Base-by-base conservation (phyloP, 2,888 invertebrate species). In the Drosophila aldrichi region DNA sequence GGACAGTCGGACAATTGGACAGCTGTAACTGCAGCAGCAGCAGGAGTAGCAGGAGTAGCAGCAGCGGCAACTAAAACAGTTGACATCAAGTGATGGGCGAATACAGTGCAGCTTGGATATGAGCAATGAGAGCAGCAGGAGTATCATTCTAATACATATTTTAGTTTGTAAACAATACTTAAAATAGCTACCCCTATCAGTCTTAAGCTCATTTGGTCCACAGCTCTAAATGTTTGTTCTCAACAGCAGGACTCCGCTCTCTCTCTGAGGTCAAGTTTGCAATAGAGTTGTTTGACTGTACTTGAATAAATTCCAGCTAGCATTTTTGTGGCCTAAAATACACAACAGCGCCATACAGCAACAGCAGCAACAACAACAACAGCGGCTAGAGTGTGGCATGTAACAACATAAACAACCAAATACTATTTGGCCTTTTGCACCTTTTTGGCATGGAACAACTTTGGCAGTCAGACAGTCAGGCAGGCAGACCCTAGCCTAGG, bases 351-450 rank as follows among this genome's bases (percentile, higher is more conserved):
- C 63, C 61, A 64, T 56, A 51, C 55, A 43, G 44, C 48, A 57
- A 9, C 59, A 77, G 34, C 56, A 71, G 34, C 36, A 57, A 25
- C 56, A 68, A 6, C 59, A 77, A 34, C 25, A 25, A 87, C 76
- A 54, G 16, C 56, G 41, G 38, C 61, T 70, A 51, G 76, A 74
- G 68, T 72, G 79, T 77, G 74, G 79, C 82, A 77, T 87, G 89
- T 80, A 89, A 87, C 86, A 86, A 89, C 89, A 89, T 84, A 89
- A 89, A 86, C 89, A 87, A 89, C 75, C 74, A 75, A 87, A 89
- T 83, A 89, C 78, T 87, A 86, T 86, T 86, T 86, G 86, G 86
- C 89, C 86, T 86, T 74, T 86, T 89, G 85, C 85, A 88, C 86
- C 88, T 87, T 89, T 81, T 82, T 82, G 89, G 89, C 85, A 88